Evolutionary conservation across 2,797 vertebrate species (phyloP), one percentile per base, ranked within the genome.

Genomic region (Echeneis naucrates): DNA sequence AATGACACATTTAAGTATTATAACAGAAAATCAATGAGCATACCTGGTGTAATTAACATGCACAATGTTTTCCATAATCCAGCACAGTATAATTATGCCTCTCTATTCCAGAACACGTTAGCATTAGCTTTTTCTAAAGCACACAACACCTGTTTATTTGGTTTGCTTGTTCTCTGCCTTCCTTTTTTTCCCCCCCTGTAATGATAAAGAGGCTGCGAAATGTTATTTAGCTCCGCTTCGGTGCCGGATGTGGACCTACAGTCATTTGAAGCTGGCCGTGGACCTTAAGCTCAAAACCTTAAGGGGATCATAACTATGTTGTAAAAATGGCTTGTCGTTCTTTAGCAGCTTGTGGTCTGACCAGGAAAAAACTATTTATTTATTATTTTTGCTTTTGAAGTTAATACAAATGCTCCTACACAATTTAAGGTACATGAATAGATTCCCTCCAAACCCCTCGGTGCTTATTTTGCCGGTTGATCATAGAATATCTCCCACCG

Each of bases 1-100:
- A 95, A 95, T 95, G 94, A 92, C 90, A 92, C 93, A 94, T 93
- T 94, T 93, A 94, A 94, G 93, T 93, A 94, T 95, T 95, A 95
- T 94, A 95, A 94, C 93, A 94, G 93, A 88, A 92, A 95, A 94
- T 95, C 94, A 92, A 95, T 93, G 93, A 94, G 94, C 93, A 93
- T 95, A 95, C 93, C 94, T 95, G 94, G 87, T 92, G 89, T 93
- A 91, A 94, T 95, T 95, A 95, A 93, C 92, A 95, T 95, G 93
- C 94, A 92, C 93, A 93, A 92, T 92, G 91, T 92, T 92, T 92
- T 88, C 91, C 91, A 93, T 93, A 94, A 94, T 94, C 92, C 92
- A 79, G 89, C 91, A 89, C 92, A 89, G 93, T 92, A 89, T 95
- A 95, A 95, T 95, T 95, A 95, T 81, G 89, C 88, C 92, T 90